A percentile compares a stretch with the other conserved stretches of the same genome.
Evolutionary conservation across 1,140 invertebrate species (phyloP).

Genomic region (Archivesica marissinica): DNA sequence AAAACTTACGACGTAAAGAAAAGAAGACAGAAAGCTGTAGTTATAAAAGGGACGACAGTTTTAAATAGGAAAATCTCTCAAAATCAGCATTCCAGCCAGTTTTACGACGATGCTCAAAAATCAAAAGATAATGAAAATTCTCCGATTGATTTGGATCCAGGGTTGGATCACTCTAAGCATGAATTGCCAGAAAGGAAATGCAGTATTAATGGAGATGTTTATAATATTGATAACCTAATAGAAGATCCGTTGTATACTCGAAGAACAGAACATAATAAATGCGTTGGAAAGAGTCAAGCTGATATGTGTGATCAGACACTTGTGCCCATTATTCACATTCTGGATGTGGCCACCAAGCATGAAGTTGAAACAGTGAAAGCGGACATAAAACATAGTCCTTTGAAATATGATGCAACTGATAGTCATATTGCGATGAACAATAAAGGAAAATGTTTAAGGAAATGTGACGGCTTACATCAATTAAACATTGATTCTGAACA

Average conservation of each 20-base stretch:
- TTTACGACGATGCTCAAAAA: neutral
- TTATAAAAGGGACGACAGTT: neutral
- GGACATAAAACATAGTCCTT: neutral
- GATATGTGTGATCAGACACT: neutral
- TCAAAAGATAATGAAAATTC: neutral
- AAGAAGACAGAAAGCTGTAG: neutral
- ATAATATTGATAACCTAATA: neutral
- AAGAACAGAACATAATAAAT: neutral
- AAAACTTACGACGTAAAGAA: neutral
- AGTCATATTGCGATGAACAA: no score
- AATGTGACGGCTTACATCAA: no score
- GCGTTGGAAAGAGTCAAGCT: neutral
- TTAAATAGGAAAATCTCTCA: neutral
- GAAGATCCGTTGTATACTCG: neutral
- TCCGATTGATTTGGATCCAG: constrained; percentile 7
- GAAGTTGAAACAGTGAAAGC: neutral
- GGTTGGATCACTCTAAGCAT: neutral
- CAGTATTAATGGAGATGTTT: neutral
- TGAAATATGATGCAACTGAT: neutral
- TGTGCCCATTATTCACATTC: neutral
- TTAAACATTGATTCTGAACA: neutral
- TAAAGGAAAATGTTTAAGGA: no score
- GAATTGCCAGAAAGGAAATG: neutral
- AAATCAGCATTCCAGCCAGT: neutral
- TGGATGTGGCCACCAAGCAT: neutral